Base-by-base conservation (phyloP, 2,888 invertebrate genomes). In the Heliconius ethilla region DNA sequence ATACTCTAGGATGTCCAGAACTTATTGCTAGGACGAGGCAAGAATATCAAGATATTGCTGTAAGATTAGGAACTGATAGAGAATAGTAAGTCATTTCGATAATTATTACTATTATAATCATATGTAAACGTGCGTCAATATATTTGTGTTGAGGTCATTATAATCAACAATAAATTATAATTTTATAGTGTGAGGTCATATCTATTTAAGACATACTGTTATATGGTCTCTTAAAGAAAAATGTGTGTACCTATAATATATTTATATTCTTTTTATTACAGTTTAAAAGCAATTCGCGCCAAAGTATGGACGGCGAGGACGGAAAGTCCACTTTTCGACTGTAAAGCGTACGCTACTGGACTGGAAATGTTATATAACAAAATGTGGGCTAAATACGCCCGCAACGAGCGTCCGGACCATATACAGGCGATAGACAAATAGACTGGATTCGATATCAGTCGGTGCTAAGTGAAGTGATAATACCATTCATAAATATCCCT, bases 11-110 rank as follows among this genome's bases (percentile, higher is more conserved):
- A 11, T 98, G 98, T 88, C 98, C 99, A 0, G 99, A 99, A 88
- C 94, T 99, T 83, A 98, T 99, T 81, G 99, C 99, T 25, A 96
- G 97, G 83, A 97, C 97, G 62, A 95, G 98, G 79, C 97, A 98
- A 86, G 99, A 99, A 89, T 99, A 99, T 91, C 98, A 99, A 93
- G 97, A 98, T 83, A 98, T 99, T 88, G 99, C 99, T 84, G 96
- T 98, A 86, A 96, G 97, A 89, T 95, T 99, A 85, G 99, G 99
- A 87, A 98, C 97, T 7, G 99, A 99, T 91, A 96, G 96, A 86
- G 98, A 99, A 96, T 99, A 97, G 98, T 98, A 95, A 97, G 98
- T 97, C 85, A 25, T 75, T 22, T 73, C 13, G 0, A 6, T 62
- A 25, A 13, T 70, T 29, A 75, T 70, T 18, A 7, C 51, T 51